Percentiles rank a stretch among this genome's conserved stretches.
These are phyloP conservation scores for Parazoanthus darwini DNA, from an alignment of 92 coral and sea anemone species.

Conservation along the genomic window DNA sequence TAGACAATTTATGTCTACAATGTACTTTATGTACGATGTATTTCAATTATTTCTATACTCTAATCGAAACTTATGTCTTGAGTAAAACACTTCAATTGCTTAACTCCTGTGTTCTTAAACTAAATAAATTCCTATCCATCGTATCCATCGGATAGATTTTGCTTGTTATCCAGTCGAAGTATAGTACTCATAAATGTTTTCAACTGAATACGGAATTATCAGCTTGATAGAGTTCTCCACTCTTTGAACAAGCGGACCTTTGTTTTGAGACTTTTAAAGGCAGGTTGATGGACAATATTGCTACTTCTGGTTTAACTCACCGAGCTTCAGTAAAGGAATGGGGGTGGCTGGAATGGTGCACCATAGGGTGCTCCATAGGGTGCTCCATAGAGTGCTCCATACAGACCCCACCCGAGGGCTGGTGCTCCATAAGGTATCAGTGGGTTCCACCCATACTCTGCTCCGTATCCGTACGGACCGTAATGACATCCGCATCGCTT, in stretches of 20 bases:
- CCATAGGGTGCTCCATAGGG: not conserved
- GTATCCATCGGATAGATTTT: too few species aligned
- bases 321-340: not conserved
- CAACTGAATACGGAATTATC: too few species aligned
- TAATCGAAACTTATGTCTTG: too few species aligned
- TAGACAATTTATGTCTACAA: not conserved
- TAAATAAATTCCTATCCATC: too few species aligned
- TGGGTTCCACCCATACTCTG: constrained; percentile 8
- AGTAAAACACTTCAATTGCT: too few species aligned
- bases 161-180: too few species aligned
- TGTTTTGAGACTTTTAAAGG: too few species aligned
- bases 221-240: too few species aligned
- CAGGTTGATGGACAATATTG: not conserved
- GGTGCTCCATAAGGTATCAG: constrained; percentile 19
- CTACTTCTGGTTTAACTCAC: not conserved
- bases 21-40: not conserved
- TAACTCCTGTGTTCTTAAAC: too few species aligned
- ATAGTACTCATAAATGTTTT: too few species aligned
- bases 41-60: too few species aligned
- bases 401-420: not conserved
- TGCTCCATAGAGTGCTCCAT: not conserved
- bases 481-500: constrained; percentile 12
- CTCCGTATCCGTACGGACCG: constrained; percentile 23
- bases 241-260: too few species aligned
- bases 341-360: not conserved